A percentile compares a stretch with the other conserved stretches of the same genome.
These are phyloP conservation scores for Panagrolaimus sp. DNA, from an alignment of 1,140 invertebrate genomes.

Conservation along the genomic window DNA sequence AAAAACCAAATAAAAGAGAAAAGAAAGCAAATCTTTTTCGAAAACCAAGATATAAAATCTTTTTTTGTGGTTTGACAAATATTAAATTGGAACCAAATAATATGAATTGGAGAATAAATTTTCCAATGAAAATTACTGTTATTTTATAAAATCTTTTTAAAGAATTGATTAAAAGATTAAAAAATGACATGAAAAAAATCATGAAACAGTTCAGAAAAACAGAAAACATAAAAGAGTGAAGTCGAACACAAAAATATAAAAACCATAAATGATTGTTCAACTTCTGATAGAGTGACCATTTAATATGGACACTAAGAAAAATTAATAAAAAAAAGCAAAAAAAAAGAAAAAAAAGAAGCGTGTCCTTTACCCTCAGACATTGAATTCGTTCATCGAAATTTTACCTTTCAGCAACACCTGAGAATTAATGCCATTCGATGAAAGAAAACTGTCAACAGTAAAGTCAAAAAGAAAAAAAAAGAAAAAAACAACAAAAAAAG, in stretches of 20 bases:
- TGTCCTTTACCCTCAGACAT: not conserved
- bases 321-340: not conserved
- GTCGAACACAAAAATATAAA: constrained; percentile 14
- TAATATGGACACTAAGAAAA: not conserved
- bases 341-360: not conserved
- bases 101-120: no score
- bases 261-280: constrained; percentile 19
- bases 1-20: no score
- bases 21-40: no score
- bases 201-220: no score
- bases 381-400: constrained; percentile 9
- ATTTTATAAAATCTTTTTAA: no score
- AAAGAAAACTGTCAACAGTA: constrained; percentile 7
- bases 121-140: no score
- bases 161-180: no score
- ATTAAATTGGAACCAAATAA: no score
- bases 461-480: not conserved
- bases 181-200: no score
- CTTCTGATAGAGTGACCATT: not conserved
- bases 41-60: no score
- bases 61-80: no score
- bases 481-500: not conserved
- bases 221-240: not conserved
- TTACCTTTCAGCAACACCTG: not conserved
- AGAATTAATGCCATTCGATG: not conserved